Conservation (phyloP, 2,113 vertebrate species). For the Ciconia boyciana region DNA sequence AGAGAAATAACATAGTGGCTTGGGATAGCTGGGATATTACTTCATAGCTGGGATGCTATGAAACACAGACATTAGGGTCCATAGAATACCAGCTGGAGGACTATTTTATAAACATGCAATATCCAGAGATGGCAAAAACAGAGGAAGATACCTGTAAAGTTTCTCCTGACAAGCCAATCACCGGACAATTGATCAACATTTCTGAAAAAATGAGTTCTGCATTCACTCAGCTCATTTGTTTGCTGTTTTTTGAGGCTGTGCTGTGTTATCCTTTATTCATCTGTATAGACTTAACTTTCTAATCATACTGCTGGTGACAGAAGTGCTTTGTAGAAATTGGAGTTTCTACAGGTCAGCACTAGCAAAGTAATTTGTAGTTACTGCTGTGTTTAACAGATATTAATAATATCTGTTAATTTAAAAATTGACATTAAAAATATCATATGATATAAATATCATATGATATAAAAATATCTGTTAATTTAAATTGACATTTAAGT, state of each 20-base stretch:
- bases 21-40: not conserved
- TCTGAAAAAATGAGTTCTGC: not conserved
- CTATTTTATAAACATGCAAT: not conserved
- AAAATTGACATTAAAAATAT: no score
- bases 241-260: not conserved
- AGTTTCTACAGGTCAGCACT: not conserved
- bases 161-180: not conserved
- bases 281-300: not conserved
- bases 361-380: not conserved
- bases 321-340: not conserved
- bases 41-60: not conserved
- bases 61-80: not conserved
- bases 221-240: not conserved
- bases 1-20: not conserved
- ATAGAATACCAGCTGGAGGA: not conserved
- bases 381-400: not conserved
- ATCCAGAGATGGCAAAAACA: not conserved
- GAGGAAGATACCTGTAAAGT: not conserved
- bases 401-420: no score
- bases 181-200: not conserved
- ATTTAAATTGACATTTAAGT: slow-evolving; percentile 4
- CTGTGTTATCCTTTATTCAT: not conserved
- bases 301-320: not conserved
- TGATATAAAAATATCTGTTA: no score
- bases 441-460: no score